phyloP scores from a whole-genome alignment of 2,113 vertebrate species.

The Rhineura floridana region DNA sequence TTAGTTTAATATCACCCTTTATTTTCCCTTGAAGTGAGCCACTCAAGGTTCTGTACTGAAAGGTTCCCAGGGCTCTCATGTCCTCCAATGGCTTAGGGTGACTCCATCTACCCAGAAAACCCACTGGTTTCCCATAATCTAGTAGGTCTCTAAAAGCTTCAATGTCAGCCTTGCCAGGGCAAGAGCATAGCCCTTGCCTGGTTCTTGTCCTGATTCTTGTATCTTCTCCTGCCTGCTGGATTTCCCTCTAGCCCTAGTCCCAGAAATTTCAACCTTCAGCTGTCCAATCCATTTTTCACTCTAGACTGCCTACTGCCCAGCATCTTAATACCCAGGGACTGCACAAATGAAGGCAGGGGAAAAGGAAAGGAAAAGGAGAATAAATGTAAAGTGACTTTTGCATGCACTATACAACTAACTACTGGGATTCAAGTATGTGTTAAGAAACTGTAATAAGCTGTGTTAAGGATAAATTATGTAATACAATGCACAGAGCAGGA shows the following conservation, averaged over 20 bases:
- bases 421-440: background rate
- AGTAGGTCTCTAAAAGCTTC: background rate
- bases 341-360: background rate
- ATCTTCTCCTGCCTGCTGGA: background rate
- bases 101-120: background rate
- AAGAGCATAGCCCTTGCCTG: background rate
- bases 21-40: background rate
- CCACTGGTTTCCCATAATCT: background rate
- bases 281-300: too few relatives aligned
- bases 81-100: background rate
- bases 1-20: background rate
- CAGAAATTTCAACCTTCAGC: background rate
- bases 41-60: background rate
- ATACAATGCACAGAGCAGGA: background rate
- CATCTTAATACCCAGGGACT: background rate
- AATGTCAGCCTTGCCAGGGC: too few relatives aligned
- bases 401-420: fast-evolving
- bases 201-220: background rate
- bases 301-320: background rate
- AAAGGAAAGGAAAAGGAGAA: fast-evolving
- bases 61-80: background rate
- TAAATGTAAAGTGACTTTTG: background rate
- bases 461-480: background rate
- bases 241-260: background rate
- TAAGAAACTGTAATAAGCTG: background rate